Conservation (phyloP, 2,113 vertebrate genomes). For the Rhizomys pruinosus region DNA sequence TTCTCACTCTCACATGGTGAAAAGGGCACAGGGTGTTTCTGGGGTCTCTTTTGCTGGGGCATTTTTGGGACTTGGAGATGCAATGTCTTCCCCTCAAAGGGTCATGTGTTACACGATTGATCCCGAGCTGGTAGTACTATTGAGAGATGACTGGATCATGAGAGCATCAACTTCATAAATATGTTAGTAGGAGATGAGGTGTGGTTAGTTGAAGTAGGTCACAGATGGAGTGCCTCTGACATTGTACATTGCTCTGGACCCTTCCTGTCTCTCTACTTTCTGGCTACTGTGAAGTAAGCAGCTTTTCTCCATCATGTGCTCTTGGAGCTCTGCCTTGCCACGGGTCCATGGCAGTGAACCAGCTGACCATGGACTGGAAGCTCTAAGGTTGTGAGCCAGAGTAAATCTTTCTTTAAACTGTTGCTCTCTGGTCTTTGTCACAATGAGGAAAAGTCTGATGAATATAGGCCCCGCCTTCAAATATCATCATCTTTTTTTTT, state of each 20-base stretch:
- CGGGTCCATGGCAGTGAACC: not conserved
- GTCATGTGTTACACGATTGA: not conserved
- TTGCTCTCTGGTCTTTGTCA: not conserved
- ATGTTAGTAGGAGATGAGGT: not conserved
- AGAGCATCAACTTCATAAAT: not conserved
- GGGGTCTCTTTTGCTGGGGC: not conserved
- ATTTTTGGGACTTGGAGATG: not conserved
- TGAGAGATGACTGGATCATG: not conserved
- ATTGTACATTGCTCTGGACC: not conserved
- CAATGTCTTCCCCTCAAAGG: not conserved
- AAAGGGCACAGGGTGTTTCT: not conserved
- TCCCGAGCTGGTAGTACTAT: not conserved
- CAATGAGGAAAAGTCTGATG: not conserved
- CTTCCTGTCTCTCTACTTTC: not conserved
- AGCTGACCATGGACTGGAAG: not conserved
- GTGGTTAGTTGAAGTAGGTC: not conserved
- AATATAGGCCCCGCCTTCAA: not conserved
- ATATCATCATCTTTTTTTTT: no score
- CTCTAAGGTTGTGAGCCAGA: not conserved
- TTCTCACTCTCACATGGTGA: not conserved
- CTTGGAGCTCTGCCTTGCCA: not conserved
- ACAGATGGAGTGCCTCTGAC: not conserved
- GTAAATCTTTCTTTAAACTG: not conserved
- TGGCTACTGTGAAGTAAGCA: not conserved
- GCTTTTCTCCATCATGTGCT: rapidly evolving